Conservation (phyloP, 2,888 invertebrate genomes). For the Micoletzkya japonica region DNA sequence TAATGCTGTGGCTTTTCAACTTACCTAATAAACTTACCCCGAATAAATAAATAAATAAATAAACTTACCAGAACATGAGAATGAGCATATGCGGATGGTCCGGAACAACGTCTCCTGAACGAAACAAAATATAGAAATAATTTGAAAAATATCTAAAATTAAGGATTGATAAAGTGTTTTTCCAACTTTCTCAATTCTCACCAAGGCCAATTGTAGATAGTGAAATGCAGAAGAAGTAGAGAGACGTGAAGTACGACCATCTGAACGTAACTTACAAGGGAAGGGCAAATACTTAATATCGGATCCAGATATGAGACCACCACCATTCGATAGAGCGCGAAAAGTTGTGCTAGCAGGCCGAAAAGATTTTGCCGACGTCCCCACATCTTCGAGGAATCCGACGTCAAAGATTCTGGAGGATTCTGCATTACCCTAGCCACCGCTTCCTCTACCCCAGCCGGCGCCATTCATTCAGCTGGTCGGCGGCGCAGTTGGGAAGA, state of each 20-base stretch:
- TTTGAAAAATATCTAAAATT: constrained; percentile 1
- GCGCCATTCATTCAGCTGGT: no score
- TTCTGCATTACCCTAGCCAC: no score
- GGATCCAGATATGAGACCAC: background rate
- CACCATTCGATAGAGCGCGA: no score
- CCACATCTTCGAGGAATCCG: no score
- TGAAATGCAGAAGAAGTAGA: constrained; percentile 95
- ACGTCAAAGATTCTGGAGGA: no score
- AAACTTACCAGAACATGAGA: constrained; percentile 76
- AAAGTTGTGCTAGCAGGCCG: no score
- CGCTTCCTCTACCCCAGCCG: no score
- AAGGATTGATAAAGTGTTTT: background rate
- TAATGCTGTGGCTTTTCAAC: no score
- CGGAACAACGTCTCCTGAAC: constrained; percentile 65
- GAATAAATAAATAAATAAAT: background rate
- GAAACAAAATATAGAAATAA: background rate
- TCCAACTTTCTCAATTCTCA: constrained; percentile 39
- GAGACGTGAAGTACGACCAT: constrained; percentile 90
- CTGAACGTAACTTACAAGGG: background rate
- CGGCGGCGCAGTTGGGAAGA: no score
- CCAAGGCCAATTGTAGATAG: constrained; percentile 89
- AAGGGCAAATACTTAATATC: background rate
- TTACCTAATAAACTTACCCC: background rate
- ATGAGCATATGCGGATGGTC: constrained; percentile 85
- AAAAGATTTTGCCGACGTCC: no score